Evolutionary conservation across 2,888 invertebrate species (phyloP).

Genomic region (Portevinia maculata): DNA sequence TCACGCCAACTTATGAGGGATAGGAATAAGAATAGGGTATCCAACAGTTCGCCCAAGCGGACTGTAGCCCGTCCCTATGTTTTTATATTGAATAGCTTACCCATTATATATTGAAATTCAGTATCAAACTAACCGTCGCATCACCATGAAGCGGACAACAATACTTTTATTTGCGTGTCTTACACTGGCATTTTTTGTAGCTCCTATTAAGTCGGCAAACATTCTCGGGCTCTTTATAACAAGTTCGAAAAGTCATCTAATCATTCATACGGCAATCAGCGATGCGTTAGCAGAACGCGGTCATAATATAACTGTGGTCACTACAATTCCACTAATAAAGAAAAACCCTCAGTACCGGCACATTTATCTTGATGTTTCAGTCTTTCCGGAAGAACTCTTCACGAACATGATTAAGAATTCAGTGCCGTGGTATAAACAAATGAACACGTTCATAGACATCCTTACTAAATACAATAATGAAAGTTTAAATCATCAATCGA

Average conservation of each 20-base stretch:
- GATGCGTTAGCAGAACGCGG: conserved; percentile 78
- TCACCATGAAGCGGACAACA: background rate
- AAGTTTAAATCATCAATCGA: conserved; percentile 38
- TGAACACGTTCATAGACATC: background rate
- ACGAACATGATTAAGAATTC: conserved; percentile 10
- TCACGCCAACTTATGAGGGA: too few relatives aligned
- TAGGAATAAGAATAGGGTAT: too few relatives aligned
- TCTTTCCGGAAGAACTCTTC: background rate
- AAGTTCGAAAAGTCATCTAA: conserved; percentile 78
- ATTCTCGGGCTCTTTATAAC: conserved; percentile 79
- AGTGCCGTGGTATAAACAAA: conserved; percentile 1
- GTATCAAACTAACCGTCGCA: background rate
- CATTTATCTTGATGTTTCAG: conserved; percentile 5
- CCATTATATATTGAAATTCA: background rate
- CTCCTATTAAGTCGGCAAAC: conserved; percentile 73
- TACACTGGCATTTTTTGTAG: background rate
- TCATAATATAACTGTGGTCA: conserved; percentile 79
- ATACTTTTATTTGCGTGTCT: background rate
- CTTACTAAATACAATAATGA: conserved; percentile 24
- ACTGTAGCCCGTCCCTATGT: too few relatives aligned
- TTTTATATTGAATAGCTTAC: too few relatives aligned
- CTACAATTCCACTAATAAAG: conserved; percentile 70
- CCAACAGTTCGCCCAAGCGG: too few relatives aligned
- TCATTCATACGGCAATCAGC: conserved; percentile 78
- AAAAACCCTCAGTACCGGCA: conserved; percentile 16